Evolutionary conservation across 2,888 invertebrate species (phyloP), one percentile per base, ranked within the genome.

Genomic region (Eupithecia abbreviata): DNA sequence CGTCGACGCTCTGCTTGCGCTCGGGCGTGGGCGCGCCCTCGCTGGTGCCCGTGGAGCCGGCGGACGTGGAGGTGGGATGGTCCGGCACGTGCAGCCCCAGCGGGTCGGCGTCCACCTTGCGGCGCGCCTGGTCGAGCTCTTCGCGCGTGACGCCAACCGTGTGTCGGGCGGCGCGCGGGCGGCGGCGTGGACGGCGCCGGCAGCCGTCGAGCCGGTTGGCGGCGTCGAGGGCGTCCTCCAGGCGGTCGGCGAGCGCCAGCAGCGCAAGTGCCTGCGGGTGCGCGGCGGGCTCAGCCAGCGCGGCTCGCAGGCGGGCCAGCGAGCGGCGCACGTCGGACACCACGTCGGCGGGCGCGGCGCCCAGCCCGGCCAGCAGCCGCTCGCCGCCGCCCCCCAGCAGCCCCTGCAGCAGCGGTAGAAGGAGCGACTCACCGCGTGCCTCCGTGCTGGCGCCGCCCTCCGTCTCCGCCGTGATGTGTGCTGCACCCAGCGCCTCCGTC

Each of bases 121-220:
- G 96, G 69, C 98, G 95, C 0, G 98, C 98, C 84, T 97, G 96
- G 3, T 97, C 97, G 45, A 98, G 91, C 86, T 98, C 98, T 87
- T 97, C 98, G 68, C 96, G 96, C 62, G 97, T 97, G 30, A 98
- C 98, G 70, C 97, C 98, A 42, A 98, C 97, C 0, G 98, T 98
- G 89, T 98, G 98, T 0, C 98, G 93, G 70, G 96, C 96, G 79
- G 96, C 96, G 49, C 97, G 96, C 80, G 96, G 95, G 75, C 96
- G 95, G 79, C 96, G 96, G 45, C 96, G 93, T 3, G 95, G 90
- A 9, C 90, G 90, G 74, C 94, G 89, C 77, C 89, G 89, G 85
- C 91, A 91, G 79, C 92, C 92, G 82, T 94, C 92, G 47, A 93
- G 89, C 1, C 92, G 83, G 85, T 92, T 91, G 80, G 93, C 89